phyloP scores from a whole-genome alignment of 2,797 vertebrate species.

The Telmatherina bonti region DNA sequence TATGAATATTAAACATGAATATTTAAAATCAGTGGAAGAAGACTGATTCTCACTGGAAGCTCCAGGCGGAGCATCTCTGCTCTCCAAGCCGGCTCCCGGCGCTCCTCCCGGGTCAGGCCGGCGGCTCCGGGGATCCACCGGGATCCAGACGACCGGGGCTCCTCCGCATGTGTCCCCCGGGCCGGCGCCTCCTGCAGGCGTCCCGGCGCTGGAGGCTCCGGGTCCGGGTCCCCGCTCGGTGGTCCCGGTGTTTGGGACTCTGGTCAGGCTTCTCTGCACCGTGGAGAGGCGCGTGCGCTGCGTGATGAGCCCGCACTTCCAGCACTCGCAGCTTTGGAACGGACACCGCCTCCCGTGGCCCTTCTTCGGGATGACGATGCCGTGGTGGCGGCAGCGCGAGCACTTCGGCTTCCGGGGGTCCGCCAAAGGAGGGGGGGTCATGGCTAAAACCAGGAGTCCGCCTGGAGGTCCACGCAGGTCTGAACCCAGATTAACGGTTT shows the following conservation, averaged over 20 bases:
- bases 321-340: constrained; percentile 30
- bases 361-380: constrained; percentile 63
- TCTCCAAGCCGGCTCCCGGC: fast-evolving
- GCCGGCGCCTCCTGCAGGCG: not conserved
- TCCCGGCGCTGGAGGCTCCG: not conserved
- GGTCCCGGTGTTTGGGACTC: not conserved
- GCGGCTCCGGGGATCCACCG: not conserved
- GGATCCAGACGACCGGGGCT: fast-evolving
- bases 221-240: not conserved
- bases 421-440: not conserved
- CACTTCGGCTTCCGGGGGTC: constrained; percentile 60
- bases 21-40: not conserved
- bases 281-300: constrained; percentile 39
- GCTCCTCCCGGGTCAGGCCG: not conserved
- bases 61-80: not conserved
- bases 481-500: not conserved
- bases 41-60: not conserved
- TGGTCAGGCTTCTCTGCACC: constrained; percentile 44
- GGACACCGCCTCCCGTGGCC: constrained; percentile 61
- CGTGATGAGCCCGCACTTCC: constrained; percentile 26
- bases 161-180: not conserved
- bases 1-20: too few relatives aligned
- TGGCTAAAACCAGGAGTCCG: not conserved
- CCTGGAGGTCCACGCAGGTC: not conserved
- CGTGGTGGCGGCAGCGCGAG: constrained; percentile 76